These are phyloP conservation scores for Synergus laeviventris DNA, from an alignment of 2,888 invertebrate genomes.

Conservation along the genomic window DNA sequence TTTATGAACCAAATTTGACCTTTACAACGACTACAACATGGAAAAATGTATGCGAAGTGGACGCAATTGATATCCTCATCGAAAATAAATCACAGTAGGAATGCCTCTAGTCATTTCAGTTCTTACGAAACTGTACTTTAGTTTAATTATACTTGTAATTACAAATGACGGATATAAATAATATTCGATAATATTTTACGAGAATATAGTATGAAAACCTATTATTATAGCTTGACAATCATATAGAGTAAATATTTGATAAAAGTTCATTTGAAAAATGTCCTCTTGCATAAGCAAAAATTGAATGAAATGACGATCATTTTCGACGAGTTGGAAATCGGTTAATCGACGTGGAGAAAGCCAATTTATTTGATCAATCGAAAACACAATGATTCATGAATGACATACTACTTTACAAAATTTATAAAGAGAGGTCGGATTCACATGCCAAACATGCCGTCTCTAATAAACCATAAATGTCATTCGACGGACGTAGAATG, in stretches of 20 bases:
- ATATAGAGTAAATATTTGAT: background rate
- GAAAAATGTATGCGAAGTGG: background rate
- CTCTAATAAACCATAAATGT: slow-evolving; percentile 32
- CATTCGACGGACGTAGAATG: background rate
- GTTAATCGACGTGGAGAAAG: slow-evolving; percentile 14
- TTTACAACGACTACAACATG: slow-evolving; percentile 14
- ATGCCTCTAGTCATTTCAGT: background rate
- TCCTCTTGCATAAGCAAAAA: background rate
- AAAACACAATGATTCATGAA: background rate
- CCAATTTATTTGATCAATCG: slow-evolving; percentile 30
- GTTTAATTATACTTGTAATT: background rate
- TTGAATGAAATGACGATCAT: background rate
- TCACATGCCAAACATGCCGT: slow-evolving; percentile 24
- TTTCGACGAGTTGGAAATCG: background rate
- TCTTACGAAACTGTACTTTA: background rate
- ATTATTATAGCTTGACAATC: background rate
- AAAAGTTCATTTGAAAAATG: background rate
- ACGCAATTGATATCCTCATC: background rate
- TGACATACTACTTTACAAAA: slow-evolving; percentile 11
- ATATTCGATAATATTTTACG: background rate
- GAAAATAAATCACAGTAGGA: background rate
- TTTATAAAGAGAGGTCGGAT: slow-evolving; percentile 20
- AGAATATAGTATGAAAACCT: background rate
- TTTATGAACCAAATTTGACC: slow-evolving; percentile 11
- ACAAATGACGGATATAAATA: background rate